Conservation (phyloP, 1,140 invertebrate genomes). For the Samia ricini region DNA sequence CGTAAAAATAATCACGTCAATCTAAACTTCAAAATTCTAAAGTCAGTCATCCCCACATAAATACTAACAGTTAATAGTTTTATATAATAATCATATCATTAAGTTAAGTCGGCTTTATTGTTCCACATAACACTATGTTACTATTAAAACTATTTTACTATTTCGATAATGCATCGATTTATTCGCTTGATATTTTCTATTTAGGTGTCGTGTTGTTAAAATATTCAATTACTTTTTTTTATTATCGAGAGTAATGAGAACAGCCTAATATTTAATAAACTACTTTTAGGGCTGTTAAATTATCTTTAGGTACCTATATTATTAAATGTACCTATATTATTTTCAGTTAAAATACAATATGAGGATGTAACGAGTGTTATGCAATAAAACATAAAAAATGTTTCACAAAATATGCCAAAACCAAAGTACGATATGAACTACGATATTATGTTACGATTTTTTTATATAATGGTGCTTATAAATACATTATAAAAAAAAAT, state of each 20-base stretch:
- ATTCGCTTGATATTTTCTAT: constrained; percentile 32
- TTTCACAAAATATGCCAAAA: too few species aligned
- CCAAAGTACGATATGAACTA: too few species aligned
- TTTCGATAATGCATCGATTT: constrained; percentile 36
- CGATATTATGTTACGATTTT: too few species aligned
- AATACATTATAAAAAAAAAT: too few species aligned
- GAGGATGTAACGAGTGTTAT: too few species aligned
- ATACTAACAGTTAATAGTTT: neutral
- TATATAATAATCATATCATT: constrained; percentile 44
- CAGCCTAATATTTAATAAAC: neutral
- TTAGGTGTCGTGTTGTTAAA: constrained; percentile 27
- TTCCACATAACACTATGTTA: constrained; percentile 18
- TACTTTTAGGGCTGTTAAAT: neutral
- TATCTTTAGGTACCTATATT: neutral
- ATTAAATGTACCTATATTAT: neutral
- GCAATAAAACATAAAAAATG: too few species aligned
- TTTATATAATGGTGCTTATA: too few species aligned
- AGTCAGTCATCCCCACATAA: too few species aligned
- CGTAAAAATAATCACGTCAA: too few species aligned
- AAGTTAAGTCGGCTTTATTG: constrained; percentile 37
- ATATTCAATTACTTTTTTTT: constrained; percentile 22
- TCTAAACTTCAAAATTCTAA: too few species aligned
- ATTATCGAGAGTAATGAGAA: neutral
- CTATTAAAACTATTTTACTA: constrained; percentile 30
- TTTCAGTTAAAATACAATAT: too few species aligned